Conservation (phyloP, 1,140 invertebrate genomes). For the Drosophila bocqueti region DNA sequence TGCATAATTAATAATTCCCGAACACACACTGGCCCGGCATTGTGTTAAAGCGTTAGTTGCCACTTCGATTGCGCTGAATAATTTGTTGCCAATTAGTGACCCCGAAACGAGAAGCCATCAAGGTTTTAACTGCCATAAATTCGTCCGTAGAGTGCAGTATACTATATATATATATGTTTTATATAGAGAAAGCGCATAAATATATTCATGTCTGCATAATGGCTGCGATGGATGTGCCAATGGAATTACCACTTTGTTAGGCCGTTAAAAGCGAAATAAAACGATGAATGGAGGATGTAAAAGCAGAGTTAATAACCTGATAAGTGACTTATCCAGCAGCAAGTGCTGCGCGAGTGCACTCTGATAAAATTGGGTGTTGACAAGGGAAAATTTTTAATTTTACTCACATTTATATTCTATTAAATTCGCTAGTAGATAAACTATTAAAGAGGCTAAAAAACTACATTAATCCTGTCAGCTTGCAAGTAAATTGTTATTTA, state of each 20-base stretch:
- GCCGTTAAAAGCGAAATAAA: conserved; percentile 28
- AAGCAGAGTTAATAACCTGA: conserved; percentile 42
- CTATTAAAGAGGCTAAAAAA: too few species aligned
- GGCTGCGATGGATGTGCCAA: conserved; percentile 15
- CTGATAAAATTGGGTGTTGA: not conserved
- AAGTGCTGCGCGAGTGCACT: conserved; percentile 10
- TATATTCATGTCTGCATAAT: conserved; percentile 35
- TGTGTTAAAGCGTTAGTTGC: conserved; percentile 33
- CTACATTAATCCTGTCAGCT: too few species aligned
- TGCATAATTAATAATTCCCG: conserved; percentile 37
- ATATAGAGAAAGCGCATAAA: not conserved
- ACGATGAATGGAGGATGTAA: conserved; percentile 21
- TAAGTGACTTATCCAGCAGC: conserved; percentile 26
- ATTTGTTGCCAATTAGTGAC: conserved; percentile 10
- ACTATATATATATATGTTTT: too few species aligned
- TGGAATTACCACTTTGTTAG: conserved; percentile 30
- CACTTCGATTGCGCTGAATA: conserved; percentile 16
- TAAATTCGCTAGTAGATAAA: too few species aligned
- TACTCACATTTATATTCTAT: too few species aligned
- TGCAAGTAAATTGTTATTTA: too few species aligned
- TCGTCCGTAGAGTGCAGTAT: not conserved
- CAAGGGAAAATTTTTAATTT: not conserved
- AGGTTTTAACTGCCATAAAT: conserved; percentile 18
- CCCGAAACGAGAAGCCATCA: conserved; percentile 4
- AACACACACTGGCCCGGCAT: not conserved